phyloP scores from a whole-genome alignment of 1,140 invertebrate genomes.

The Rhizoglyphus robini region DNA sequence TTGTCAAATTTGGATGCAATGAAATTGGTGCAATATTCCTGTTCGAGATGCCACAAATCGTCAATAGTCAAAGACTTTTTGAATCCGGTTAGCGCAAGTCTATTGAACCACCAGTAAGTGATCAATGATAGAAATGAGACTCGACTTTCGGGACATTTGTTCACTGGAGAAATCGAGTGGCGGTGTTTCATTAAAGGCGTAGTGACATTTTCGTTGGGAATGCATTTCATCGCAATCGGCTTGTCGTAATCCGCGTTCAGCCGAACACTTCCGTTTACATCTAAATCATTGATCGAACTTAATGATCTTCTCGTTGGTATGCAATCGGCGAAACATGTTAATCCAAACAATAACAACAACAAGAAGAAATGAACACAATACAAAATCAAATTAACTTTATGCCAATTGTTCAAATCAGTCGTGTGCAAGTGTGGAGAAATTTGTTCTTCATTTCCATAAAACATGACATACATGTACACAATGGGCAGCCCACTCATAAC shows the following conservation, averaged over 20 bases:
- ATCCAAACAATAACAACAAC: slow-evolving; percentile 51
- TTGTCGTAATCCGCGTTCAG: not conserved
- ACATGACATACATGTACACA: slow-evolving; percentile 9
- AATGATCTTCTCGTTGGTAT: slow-evolving; percentile 9
- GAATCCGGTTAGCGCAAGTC: slow-evolving; percentile 46
- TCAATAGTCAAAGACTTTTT: slow-evolving; percentile 57
- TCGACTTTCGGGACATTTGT: slow-evolving; percentile 58
- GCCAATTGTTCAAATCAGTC: not conserved
- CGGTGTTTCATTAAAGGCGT: not conserved
- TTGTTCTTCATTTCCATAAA: slow-evolving; percentile 27
- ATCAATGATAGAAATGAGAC: slow-evolving; percentile 75
- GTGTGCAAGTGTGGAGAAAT: slow-evolving; percentile 29
- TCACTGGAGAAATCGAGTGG: not conserved
- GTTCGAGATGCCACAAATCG: slow-evolving; percentile 81
- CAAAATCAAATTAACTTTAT: slow-evolving; percentile 43
- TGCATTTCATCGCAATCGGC: slow-evolving; percentile 34
- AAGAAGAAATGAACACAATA: slow-evolving; percentile 69
- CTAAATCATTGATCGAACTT: not conserved
- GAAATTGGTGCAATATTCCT: slow-evolving; percentile 59
- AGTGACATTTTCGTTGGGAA: not conserved
- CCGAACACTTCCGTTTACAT: not conserved
- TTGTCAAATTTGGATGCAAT: slow-evolving; percentile 71
- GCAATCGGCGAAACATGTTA: slow-evolving; percentile 65
- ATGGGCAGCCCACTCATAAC: not conserved
- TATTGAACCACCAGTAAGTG: slow-evolving; percentile 82